A percentile compares a stretch with the other conserved stretches of the same genome.
phyloP scores from a whole-genome alignment of 1,140 invertebrate genomes.

The Polyergus mexicanus region DNA sequence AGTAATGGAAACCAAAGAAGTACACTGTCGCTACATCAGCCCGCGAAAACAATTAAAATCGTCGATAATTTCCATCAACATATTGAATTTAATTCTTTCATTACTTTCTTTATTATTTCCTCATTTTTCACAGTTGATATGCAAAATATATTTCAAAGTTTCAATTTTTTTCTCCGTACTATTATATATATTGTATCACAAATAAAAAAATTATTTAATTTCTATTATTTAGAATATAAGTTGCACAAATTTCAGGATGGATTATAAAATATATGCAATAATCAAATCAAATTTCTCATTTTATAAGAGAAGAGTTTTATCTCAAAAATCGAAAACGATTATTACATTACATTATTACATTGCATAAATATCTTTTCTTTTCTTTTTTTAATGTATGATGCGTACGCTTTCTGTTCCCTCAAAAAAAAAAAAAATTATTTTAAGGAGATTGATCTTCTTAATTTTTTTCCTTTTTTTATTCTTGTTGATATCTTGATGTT shows the following conservation, averaged over 20 bases:
- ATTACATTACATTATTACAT: background rate
- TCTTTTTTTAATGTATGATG: background rate
- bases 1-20: background rate
- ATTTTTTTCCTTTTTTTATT: background rate
- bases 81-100: background rate
- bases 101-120: background rate
- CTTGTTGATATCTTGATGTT: background rate
- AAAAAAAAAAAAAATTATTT: too few relatives aligned
- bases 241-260: background rate
- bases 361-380: background rate
- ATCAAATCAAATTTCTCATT: background rate
- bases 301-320: background rate
- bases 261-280: slow-evolving; percentile 1
- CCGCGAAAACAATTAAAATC: background rate
- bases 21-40: background rate
- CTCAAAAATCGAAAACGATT: background rate
- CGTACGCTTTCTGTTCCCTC: background rate
- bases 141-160: background rate
- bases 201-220: background rate
- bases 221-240: background rate
- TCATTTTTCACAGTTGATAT: background rate
- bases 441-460: background rate
- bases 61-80: background rate
- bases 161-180: background rate
- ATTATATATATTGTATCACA: background rate